These are phyloP conservation scores for Theonella swinhoei DNA, from an alignment of 37 sponge, comb jelly and placozoan genomes.

Conservation along the genomic window DNA sequence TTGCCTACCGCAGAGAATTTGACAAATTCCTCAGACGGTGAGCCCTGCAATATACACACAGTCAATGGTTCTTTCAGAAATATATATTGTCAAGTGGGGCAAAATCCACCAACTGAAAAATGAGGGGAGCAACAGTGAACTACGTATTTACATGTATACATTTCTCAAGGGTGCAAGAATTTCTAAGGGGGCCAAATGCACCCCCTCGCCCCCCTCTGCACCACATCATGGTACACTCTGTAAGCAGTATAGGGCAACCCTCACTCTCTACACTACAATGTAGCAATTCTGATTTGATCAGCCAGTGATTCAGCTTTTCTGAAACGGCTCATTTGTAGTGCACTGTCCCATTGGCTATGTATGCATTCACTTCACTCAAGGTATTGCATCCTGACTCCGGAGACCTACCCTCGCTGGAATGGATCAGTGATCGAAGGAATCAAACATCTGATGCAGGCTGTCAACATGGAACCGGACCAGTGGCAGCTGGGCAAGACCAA, in stretches of 20 bases:
- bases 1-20: constrained; percentile 94
- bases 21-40: constrained; percentile 91
- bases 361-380: too few species aligned
- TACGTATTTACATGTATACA: not conserved
- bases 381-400: constrained; percentile 88
- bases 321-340: too few species aligned
- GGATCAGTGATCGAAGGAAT: constrained; percentile 81
- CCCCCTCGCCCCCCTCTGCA: not conserved
- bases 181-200: not conserved
- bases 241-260: too few species aligned
- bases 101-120: too few species aligned
- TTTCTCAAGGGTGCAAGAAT: not conserved
- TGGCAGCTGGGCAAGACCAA: constrained; percentile 96
- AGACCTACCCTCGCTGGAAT: constrained; percentile 92
- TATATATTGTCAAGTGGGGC: not conserved
- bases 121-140: too few species aligned
- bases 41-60: not conserved
- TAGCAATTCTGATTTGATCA: too few species aligned
- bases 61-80: not conserved
- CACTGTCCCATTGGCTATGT: too few species aligned
- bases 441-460: constrained; percentile 85
- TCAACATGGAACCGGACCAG: constrained; percentile 96
- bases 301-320: too few species aligned
- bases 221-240: not conserved
- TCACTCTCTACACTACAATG: too few species aligned